Evolutionary conservation across 2,888 invertebrate species (phyloP).

Genomic region (Neria commutata): DNA sequence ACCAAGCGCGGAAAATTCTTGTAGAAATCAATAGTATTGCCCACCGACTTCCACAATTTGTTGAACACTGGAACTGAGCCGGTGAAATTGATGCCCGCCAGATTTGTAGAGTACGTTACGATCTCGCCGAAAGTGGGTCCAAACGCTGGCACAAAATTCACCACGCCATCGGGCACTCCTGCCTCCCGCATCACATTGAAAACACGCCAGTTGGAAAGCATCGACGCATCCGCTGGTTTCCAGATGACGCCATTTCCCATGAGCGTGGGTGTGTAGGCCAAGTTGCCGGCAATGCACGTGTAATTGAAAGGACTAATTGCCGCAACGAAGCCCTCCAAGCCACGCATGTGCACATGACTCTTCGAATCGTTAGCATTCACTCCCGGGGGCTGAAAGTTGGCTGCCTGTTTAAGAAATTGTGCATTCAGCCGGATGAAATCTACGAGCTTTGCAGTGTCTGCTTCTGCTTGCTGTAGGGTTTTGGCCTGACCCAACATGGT

Average conservation of each 20-base stretch:
- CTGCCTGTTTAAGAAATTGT: slow-evolving; percentile 78
- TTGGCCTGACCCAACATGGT: slow-evolving; percentile 98
- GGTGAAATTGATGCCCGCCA: slow-evolving; percentile 96
- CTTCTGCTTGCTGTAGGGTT: slow-evolving; percentile 92
- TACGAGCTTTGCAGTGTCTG: slow-evolving; percentile 92
- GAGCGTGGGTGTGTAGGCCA: slow-evolving; percentile 84
- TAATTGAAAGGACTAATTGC: slow-evolving; percentile 98
- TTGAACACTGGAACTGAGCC: slow-evolving; percentile 95
- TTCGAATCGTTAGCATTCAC: slow-evolving; percentile 71
- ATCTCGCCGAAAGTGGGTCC: slow-evolving; percentile 90
- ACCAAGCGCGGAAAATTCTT: slow-evolving; percentile 89
- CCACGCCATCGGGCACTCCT: slow-evolving; percentile 92
- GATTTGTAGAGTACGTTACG: slow-evolving; percentile 78
- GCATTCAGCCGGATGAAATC: slow-evolving; percentile 90
- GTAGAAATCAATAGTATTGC: slow-evolving; percentile 80
- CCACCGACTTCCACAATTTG: slow-evolving; percentile 88
- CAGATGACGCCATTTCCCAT: slow-evolving; percentile 94
- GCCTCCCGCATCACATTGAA: slow-evolving; percentile 93
- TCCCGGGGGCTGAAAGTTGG: slow-evolving; percentile 88
- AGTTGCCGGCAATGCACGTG: slow-evolving; percentile 97
- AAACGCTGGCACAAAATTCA: slow-evolving; percentile 94
- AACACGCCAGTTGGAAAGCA: slow-evolving; percentile 92
- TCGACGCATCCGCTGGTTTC: slow-evolving; percentile 97
- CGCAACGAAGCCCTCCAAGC: slow-evolving; percentile 95
- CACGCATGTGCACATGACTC: slow-evolving; percentile 84